Conservation (phyloP, 1,140 invertebrate species). For the Metaphire vulgaris region DNA sequence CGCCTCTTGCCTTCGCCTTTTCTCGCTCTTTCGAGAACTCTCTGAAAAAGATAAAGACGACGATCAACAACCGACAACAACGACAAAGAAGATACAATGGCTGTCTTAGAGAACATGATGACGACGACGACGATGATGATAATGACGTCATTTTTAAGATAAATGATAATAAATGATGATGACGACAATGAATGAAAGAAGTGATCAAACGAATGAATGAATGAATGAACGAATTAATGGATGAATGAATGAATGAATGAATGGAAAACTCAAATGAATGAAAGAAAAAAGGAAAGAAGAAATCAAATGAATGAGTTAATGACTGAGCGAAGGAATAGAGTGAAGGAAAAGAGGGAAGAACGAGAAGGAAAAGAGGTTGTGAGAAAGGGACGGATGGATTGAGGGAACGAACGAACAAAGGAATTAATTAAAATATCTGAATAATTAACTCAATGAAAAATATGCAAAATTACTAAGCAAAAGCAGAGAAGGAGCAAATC, state of each 20-base stretch:
- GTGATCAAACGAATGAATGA: neutral
- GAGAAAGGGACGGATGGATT: neutral
- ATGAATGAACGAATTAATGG: no score
- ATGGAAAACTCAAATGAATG: no score
- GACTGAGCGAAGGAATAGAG: neutral
- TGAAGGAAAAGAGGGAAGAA: neutral
- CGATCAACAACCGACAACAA: neutral
- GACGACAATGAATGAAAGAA: no score
- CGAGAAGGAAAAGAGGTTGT: neutral
- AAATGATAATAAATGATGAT: no score
- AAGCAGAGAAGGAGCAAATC: no score
- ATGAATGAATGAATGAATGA: conserved; percentile 5
- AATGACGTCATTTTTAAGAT: no score
- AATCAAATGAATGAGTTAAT: neutral
- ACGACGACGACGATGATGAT: no score
- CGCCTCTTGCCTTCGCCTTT: conserved; percentile 94
- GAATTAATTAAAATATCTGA: neutral
- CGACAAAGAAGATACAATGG: no score
- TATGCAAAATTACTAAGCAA: neutral
- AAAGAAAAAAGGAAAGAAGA: no score
- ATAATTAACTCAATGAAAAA: neutral
- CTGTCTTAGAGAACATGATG: no score
- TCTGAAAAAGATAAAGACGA: conserved; percentile 56
- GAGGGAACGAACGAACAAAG: neutral
- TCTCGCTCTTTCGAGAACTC: conserved; percentile 99